A percentile compares a stretch with the other conserved stretches of the same genome.
These are phyloP conservation scores for Ariolimax columbianus DNA, from an alignment of 2,888 invertebrate species.

Conservation along the genomic window DNA sequence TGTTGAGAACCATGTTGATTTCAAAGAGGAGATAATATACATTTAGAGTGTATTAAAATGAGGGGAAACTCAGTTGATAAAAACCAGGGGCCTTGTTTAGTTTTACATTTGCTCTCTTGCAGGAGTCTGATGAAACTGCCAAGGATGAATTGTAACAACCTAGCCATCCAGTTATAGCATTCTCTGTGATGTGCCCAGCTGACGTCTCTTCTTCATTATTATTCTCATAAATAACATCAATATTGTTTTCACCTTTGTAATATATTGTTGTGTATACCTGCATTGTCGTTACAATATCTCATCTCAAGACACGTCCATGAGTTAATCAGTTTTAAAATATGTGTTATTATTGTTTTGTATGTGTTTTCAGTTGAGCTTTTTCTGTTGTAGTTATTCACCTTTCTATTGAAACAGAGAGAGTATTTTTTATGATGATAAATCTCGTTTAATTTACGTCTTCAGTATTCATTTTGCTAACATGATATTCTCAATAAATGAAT, in stretches of 20 bases:
- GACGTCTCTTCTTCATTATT: constrained; percentile 8
- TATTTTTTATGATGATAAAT: not conserved
- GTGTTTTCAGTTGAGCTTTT: not conserved
- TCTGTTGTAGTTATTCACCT: not conserved
- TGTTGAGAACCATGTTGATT: not conserved
- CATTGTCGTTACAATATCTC: not conserved
- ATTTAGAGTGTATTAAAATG: not conserved
- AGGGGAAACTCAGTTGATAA: not conserved
- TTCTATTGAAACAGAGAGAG: not conserved
- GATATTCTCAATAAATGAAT: not conserved
- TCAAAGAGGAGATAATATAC: not conserved
- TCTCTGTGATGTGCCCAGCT: constrained; percentile 30
- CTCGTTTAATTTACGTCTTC: not conserved
- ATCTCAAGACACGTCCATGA: not conserved
- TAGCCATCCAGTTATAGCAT: constrained; percentile 15
- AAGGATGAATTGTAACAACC: constrained; percentile 52
- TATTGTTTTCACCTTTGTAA: not conserved
- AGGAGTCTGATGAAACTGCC: constrained; percentile 48
- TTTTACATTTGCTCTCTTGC: constrained; percentile 47
- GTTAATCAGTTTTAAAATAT: not conserved
- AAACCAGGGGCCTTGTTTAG: not conserved
- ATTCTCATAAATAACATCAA: constrained; percentile 4
- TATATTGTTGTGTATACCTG: not conserved
- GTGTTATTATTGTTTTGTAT: not conserved
- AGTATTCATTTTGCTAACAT: not conserved